Base-by-base conservation (phyloP, 53 echinoderm and acorn worm genomes). In the Luidia sarsii region DNA sequence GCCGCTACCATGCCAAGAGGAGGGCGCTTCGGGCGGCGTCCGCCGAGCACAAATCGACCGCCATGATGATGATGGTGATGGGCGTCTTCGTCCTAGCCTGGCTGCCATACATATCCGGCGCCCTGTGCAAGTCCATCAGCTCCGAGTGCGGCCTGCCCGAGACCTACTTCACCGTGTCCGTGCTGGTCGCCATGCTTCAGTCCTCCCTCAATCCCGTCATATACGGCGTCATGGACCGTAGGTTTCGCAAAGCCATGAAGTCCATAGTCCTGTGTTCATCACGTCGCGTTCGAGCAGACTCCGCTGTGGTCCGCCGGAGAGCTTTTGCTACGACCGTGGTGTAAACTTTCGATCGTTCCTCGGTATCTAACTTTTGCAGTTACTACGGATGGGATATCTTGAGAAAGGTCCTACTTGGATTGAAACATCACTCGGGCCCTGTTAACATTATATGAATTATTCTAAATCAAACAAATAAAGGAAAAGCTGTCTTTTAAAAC, bases 161-260 rank as follows among this genome's bases (percentile, higher is more conserved):
- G n/a, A 50, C 52, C 27, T 85, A 64, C 38, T 75, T 74, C 30
- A 75, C 85, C 20, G 75, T 64, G 29, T 85, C 75, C 5, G 75
- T 75, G 10, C 38, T 73, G 75, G 41, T 85, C 27, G 85, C 75
- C 34, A 68, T 85, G 64, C 31, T 65, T 15, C 74, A 85, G 49
- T 85, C 85, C 0, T 74, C 85, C 4, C 64, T 62, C 8, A 85
- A 84, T 54, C 85, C 85, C 7, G 28, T 85, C 65, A 85, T 85
- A 33, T 85, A 85, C 37, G 85, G 85, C 39, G 74, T 54, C 27
- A 57, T 85, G 85, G 85, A 85, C 35, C 75, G 39, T 1, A 59
- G 85, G 3, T 75, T 73, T 37, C 74, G 85, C 29, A 29, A 20
- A 38, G 85, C 85, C 38, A 81, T 81, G 66, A 51, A 67, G 15